These are phyloP conservation scores for Drosophila mercatorum DNA, from an alignment of 2,888 invertebrate species.

Conservation along the genomic window DNA sequence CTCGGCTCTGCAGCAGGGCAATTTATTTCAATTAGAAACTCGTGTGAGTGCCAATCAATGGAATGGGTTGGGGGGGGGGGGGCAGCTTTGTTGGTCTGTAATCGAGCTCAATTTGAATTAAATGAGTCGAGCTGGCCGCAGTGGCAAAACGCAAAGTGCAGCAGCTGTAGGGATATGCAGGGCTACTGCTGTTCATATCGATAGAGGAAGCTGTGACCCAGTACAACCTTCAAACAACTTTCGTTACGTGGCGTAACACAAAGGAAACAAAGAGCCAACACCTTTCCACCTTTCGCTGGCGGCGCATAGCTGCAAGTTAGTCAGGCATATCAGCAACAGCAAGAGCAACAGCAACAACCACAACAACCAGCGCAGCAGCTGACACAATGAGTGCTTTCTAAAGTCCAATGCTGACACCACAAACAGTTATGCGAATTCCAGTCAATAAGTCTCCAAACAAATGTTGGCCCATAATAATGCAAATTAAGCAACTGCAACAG, in stretches of 20 bases:
- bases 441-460: constrained; percentile 63
- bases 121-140: constrained; percentile 42
- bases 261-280: constrained; percentile 58
- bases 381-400: constrained; percentile 59
- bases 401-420: constrained; percentile 40
- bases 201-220: constrained; percentile 56
- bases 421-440: constrained; percentile 48
- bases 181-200: not conserved
- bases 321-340: constrained; percentile 64
- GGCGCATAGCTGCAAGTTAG: constrained; percentile 67
- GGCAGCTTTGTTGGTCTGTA: constrained; percentile 24
- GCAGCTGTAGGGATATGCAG: not conserved
- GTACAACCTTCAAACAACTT: constrained; percentile 74
- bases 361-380: constrained; percentile 8
- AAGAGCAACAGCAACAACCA: constrained; percentile 23
- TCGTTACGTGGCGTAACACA: constrained; percentile 55
- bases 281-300: constrained; percentile 77
- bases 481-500: constrained; percentile 69
- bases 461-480: constrained; percentile 73
- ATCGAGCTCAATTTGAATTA: constrained; percentile 46
- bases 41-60: constrained; percentile 37
- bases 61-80: not conserved
- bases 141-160: constrained; percentile 29
- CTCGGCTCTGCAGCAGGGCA: constrained; percentile 31
- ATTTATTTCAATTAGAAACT: constrained; percentile 80